Percentiles rank a stretch among this genome's conserved stretches.
phyloP scores from a whole-genome alignment of 2,113 vertebrate species.

The Psilopogon haemacephalus region DNA sequence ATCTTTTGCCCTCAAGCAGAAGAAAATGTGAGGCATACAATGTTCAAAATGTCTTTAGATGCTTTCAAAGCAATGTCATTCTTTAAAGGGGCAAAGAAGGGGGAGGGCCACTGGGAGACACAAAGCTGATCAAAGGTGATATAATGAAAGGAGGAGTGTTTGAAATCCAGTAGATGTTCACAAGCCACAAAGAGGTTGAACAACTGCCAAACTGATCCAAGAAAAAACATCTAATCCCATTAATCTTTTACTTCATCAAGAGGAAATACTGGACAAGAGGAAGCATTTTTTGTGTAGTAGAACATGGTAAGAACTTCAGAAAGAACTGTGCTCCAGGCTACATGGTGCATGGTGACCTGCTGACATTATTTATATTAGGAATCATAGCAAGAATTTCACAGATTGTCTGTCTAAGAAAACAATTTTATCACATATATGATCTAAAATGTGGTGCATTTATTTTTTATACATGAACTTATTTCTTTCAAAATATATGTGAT shows the following conservation, averaged over 20 bases:
- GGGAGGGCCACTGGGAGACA: neutral
- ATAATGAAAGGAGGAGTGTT: constrained; percentile 16
- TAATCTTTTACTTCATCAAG: constrained; percentile 54
- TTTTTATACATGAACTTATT: constrained; percentile 24
- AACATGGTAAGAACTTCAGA: neutral
- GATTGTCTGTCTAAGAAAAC: constrained; percentile 61
- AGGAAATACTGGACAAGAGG: constrained; percentile 18
- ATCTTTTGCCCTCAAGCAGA: neutral
- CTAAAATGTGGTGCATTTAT: constrained; percentile 49
- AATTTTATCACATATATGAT: constrained; percentile 59
- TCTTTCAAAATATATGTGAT: neutral
- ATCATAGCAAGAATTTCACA: constrained; percentile 72
- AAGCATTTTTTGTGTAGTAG: neutral
- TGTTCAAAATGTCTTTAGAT: neutral
- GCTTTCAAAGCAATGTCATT: neutral
- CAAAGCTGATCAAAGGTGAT: neutral
- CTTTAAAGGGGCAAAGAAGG: neutral
- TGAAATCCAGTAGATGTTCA: neutral
- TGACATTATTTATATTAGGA: constrained; percentile 68
- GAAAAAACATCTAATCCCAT: constrained; percentile 33
- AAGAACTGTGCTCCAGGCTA: neutral
- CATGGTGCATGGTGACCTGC: constrained; percentile 34
- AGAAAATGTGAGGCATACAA: neutral
- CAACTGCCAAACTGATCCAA: constrained; percentile 14
- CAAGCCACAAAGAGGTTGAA: neutral